These are phyloP conservation scores for Lampropteryx suffumata DNA, from an alignment of 2,888 invertebrate genomes.

Conservation along the genomic window DNA sequence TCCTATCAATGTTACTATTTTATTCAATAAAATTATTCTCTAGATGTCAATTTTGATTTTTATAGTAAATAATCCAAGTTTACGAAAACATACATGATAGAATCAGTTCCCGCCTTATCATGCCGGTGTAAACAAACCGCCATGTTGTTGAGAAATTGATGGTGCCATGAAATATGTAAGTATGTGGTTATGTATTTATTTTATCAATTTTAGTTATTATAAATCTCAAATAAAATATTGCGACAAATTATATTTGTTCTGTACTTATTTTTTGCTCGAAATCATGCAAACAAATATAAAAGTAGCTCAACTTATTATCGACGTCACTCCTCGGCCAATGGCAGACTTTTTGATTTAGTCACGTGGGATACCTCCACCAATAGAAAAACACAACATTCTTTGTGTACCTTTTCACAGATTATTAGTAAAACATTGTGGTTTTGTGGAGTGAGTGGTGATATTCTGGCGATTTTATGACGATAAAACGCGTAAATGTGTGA, in stretches of 20 bases:
- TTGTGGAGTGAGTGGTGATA: slow-evolving; percentile 80
- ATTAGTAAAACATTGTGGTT: slow-evolving; percentile 80
- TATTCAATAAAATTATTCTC: slow-evolving; percentile 61
- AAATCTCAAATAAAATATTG: slow-evolving; percentile 1
- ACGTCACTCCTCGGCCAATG: slow-evolving; percentile 75
- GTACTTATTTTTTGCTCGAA: not conserved
- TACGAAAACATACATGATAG: slow-evolving; percentile 43
- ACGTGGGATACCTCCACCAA: slow-evolving; percentile 81
- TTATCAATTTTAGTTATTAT: not conserved
- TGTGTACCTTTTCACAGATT: slow-evolving; percentile 81
- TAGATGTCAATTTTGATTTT: slow-evolving; percentile 49
- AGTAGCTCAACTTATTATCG: slow-evolving; percentile 48
- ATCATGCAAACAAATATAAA: slow-evolving; percentile 13
- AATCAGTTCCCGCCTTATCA: slow-evolving; percentile 77
- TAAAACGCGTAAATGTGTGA: slow-evolving; percentile 85
- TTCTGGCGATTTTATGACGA: slow-evolving; percentile 78
- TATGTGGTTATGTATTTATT: slow-evolving; percentile 42
- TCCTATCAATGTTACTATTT: slow-evolving; percentile 45
- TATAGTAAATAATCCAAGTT: slow-evolving; percentile 33
- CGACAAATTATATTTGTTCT: not conserved
- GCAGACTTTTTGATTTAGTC: slow-evolving; percentile 51
- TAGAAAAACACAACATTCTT: slow-evolving; percentile 76
- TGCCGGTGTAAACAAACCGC: slow-evolving; percentile 84
- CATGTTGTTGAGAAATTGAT: slow-evolving; percentile 75
- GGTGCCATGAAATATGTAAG: slow-evolving; percentile 55